Percentiles rank a stretch among this genome's conserved stretches.
These are phyloP conservation scores for Holocentrus rufus DNA, from an alignment of 2,797 vertebrate species.

Conservation along the genomic window DNA sequence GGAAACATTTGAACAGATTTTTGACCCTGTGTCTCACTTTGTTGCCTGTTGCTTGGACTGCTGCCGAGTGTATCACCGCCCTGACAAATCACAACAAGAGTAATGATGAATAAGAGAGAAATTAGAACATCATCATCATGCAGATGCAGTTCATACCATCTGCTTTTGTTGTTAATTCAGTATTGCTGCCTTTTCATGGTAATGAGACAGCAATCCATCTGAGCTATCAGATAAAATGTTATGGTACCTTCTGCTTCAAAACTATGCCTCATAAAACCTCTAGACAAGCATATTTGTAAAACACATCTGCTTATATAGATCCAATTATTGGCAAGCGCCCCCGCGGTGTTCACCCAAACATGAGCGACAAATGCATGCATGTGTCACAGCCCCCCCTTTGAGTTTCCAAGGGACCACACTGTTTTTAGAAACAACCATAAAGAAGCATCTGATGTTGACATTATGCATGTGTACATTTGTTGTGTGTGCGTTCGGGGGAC, in stretches of 20 bases:
- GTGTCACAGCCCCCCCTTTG: neutral
- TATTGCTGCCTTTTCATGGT: conserved; percentile 38
- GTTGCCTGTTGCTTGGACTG: conserved; percentile 74
- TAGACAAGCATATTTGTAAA: conserved; percentile 29
- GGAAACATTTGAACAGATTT: conserved; percentile 79
- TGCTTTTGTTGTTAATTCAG: conserved; percentile 57
- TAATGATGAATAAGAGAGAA: conserved; percentile 72
- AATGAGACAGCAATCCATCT: conserved; percentile 33
- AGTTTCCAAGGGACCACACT: neutral
- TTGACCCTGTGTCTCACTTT: conserved; percentile 76
- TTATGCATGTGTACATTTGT: neutral
- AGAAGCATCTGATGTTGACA: neutral
- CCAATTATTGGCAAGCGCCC: conserved; percentile 20
- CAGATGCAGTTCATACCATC: conserved; percentile 74
- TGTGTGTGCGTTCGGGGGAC: neutral
- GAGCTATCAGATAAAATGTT: conserved; percentile 33
- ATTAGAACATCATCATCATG: conserved; percentile 73
- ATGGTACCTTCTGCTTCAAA: conserved; percentile 30
- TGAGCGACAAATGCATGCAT: conserved; percentile 16
- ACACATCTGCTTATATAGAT: conserved; percentile 20
- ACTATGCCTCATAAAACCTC: conserved; percentile 10
- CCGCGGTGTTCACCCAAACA: conserved; percentile 9
- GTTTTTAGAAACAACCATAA: neutral
- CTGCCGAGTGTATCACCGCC: conserved; percentile 69
- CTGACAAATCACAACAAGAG: conserved; percentile 69